These are phyloP conservation scores for Zaprionus lachaisei DNA, from an alignment of 1,140 invertebrate genomes.

Conservation along the genomic window DNA sequence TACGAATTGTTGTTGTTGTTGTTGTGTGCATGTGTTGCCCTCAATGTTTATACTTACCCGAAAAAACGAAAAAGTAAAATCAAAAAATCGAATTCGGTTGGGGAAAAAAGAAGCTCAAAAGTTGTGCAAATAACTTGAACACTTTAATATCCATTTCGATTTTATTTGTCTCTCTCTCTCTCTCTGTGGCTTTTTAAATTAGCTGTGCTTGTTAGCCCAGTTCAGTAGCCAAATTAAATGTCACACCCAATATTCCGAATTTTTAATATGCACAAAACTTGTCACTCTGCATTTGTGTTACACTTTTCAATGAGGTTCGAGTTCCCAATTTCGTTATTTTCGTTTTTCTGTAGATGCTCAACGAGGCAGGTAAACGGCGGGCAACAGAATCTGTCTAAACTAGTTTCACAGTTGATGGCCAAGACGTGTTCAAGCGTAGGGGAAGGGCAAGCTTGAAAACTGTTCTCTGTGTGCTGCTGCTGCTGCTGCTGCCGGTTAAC, in stretches of 20 bases:
- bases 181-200: slow-evolving; percentile 12
- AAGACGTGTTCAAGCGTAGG: slow-evolving; percentile 15
- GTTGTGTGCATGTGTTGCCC: neutral
- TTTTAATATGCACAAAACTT: slow-evolving; percentile 59
- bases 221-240: slow-evolving; percentile 59
- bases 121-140: slow-evolving; percentile 15
- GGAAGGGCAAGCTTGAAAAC: slow-evolving; percentile 6
- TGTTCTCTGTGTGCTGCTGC: slow-evolving; percentile 13
- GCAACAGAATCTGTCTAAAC: slow-evolving; percentile 64
- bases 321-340: slow-evolving; percentile 9
- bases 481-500: slow-evolving; percentile 63
- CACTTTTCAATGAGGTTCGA: slow-evolving; percentile 44
- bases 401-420: slow-evolving; percentile 73
- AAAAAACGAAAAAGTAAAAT: neutral
- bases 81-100: slow-evolving; percentile 13
- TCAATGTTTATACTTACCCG: slow-evolving; percentile 23
- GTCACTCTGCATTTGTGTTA: slow-evolving; percentile 70
- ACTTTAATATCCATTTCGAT: slow-evolving; percentile 22
- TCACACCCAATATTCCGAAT: slow-evolving; percentile 48
- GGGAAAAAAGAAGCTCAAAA: slow-evolving; percentile 5
- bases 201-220: slow-evolving; percentile 23
- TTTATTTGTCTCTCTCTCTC: slow-evolving; percentile 8
- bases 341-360: slow-evolving; percentile 42
- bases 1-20: neutral
- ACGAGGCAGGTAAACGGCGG: slow-evolving; percentile 52